These are phyloP conservation scores for Neomorphus geoffroyi DNA, from an alignment of 2,797 vertebrate genomes.

Conservation along the genomic window DNA sequence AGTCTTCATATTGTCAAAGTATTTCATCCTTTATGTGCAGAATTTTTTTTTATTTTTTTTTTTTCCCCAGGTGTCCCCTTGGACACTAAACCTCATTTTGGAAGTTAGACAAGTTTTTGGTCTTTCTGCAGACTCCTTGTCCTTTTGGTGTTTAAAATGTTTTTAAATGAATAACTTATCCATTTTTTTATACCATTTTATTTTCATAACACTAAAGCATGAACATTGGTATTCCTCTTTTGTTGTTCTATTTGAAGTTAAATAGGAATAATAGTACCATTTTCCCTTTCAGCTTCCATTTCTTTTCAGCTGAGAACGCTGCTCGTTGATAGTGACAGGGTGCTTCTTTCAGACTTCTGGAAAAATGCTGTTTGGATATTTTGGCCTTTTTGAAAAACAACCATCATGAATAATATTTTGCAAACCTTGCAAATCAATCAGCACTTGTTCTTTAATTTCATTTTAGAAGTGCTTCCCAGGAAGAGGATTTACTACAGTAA, in stretches of 20 bases:
- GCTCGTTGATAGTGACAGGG: background rate
- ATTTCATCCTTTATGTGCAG: background rate
- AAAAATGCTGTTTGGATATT: background rate
- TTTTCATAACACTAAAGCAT: background rate
- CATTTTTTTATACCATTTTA: background rate
- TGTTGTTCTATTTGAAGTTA: background rate
- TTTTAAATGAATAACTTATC: background rate
- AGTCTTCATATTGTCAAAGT: background rate
- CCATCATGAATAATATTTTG: background rate
- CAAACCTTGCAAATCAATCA: slow-evolving; percentile 25
- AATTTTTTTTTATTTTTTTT: no score
- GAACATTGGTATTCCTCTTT: background rate
- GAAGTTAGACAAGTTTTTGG: background rate
- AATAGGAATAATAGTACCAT: background rate
- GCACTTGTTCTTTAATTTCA: background rate
- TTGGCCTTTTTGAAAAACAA: background rate
- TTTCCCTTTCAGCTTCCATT: background rate
- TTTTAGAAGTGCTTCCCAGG: slow-evolving; percentile 9
- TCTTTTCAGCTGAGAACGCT: background rate
- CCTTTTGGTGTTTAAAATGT: background rate
- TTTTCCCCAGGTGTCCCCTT: background rate
- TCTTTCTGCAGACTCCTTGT: background rate
- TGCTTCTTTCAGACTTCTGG: slow-evolving; percentile 15
- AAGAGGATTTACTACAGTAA: slow-evolving; percentile 30
- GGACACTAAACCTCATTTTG: background rate